Conservation (phyloP, 2,113 vertebrate genomes). For the Caracal caracal region DNA sequence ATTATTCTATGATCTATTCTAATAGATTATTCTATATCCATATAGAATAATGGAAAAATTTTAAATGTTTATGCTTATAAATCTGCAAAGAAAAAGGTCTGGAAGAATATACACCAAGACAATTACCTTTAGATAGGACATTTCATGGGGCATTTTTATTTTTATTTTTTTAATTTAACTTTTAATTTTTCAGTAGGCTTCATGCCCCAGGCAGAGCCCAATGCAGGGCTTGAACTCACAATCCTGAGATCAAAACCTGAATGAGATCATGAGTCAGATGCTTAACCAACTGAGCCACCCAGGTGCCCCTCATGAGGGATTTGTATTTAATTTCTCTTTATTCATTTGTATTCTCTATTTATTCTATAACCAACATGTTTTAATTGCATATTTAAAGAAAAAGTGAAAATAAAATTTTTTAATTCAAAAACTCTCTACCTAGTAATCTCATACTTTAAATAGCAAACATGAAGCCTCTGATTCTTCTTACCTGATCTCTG, state of each 20-base stretch:
- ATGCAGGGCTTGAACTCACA: too few species aligned
- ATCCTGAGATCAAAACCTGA: too few species aligned
- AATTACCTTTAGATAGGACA: background rate
- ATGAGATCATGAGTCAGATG: too few species aligned
- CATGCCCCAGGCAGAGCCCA: too few species aligned
- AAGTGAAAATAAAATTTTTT: slow-evolving; percentile 29
- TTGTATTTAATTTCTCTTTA: background rate
- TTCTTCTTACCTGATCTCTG: background rate
- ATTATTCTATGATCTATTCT: too few species aligned
- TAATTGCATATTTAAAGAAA: slow-evolving; percentile 28
- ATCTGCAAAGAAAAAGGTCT: background rate
- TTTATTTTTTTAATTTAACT: background rate
- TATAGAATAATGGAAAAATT: background rate
- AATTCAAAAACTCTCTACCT: background rate
- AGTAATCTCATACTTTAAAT: background rate
- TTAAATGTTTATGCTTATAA: background rate
- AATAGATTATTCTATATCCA: background rate
- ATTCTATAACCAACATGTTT: background rate
- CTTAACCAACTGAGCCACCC: too few species aligned
- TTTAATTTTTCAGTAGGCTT: too few species aligned
- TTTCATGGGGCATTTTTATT: background rate
- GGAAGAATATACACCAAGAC: background rate
- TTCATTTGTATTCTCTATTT: background rate
- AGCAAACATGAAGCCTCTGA: background rate
- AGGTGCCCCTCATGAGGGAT: background rate